A percentile compares a stretch with the other conserved stretches of the same genome.
Evolutionary conservation across 37 sponge, comb jelly and placozoan species (phyloP).

Genomic region (Geodia barretti): DNA sequence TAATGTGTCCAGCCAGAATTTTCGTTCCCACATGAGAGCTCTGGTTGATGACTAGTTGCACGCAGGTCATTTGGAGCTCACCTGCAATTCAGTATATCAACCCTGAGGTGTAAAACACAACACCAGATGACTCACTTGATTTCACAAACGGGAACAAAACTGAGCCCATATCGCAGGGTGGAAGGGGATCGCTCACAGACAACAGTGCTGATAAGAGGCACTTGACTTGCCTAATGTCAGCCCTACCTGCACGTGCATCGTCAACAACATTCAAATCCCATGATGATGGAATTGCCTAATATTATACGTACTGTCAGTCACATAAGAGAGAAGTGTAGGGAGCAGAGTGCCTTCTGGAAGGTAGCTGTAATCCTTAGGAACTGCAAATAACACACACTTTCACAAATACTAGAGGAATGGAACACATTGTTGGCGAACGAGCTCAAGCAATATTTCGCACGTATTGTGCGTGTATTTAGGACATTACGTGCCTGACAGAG

Average conservation of each 20-base stretch:
- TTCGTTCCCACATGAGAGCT: background rate
- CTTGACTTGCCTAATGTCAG: background rate
- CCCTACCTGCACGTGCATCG: no score
- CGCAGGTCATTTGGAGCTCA: background rate
- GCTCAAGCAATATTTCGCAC: no score
- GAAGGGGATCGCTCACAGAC: background rate
- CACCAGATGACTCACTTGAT: background rate
- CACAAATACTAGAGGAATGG: no score
- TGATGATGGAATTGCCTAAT: no score
- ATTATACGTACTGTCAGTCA: background rate
- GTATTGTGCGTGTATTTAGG: no score
- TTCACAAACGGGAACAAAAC: background rate
- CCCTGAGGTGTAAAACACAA: background rate
- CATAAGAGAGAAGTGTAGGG: background rate
- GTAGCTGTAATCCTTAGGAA: background rate
- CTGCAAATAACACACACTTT: background rate
- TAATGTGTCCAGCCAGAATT: background rate
- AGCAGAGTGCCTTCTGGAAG: background rate
- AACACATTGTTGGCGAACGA: no score
- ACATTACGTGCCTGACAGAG: no score
- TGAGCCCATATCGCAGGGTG: background rate
- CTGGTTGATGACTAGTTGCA: background rate
- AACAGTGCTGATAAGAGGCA: background rate
- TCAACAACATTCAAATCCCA: no score
- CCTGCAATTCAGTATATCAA: background rate